Evolutionary conservation across 2,888 invertebrate genomes (phyloP).

Genomic region (Cybosia mesomella): DNA sequence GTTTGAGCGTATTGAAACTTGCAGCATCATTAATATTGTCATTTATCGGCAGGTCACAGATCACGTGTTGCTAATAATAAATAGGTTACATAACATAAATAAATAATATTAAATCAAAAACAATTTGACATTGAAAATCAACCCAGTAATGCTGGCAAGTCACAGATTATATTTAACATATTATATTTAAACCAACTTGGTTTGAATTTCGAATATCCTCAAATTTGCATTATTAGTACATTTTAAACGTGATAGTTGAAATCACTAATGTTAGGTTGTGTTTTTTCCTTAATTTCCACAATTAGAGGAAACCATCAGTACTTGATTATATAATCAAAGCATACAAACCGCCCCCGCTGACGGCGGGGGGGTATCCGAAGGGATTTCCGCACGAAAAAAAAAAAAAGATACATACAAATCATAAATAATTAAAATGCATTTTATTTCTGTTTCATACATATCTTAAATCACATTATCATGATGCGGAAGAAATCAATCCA

Average conservation of each 20-base stretch:
- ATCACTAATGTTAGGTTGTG: neutral
- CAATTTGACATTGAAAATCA: neutral
- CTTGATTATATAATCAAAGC: too few species aligned
- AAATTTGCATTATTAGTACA: too few species aligned
- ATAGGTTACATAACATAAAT: constrained; percentile 24
- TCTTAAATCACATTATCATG: constrained; percentile 62
- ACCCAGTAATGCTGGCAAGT: neutral
- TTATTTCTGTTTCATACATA: constrained; percentile 66
- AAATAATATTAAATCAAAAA: neutral
- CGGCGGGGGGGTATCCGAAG: too few species aligned
- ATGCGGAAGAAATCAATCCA: constrained; percentile 76
- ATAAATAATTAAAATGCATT: constrained; percentile 66
- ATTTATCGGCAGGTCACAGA: constrained; percentile 23
- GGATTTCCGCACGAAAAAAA: too few species aligned
- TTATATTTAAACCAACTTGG: neutral
- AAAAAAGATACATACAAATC: too few species aligned
- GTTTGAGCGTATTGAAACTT: constrained; percentile 18
- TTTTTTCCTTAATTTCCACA: neutral
- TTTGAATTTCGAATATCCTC: neutral
- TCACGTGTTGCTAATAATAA: constrained; percentile 24
- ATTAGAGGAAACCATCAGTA: neutral
- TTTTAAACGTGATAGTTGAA: too few species aligned
- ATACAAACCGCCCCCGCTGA: too few species aligned
- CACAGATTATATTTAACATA: neutral
- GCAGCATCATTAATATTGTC: constrained; percentile 9